Base-by-base conservation (phyloP, 2,797 vertebrate genomes). In the Parotocinclus haroldoi region DNA sequence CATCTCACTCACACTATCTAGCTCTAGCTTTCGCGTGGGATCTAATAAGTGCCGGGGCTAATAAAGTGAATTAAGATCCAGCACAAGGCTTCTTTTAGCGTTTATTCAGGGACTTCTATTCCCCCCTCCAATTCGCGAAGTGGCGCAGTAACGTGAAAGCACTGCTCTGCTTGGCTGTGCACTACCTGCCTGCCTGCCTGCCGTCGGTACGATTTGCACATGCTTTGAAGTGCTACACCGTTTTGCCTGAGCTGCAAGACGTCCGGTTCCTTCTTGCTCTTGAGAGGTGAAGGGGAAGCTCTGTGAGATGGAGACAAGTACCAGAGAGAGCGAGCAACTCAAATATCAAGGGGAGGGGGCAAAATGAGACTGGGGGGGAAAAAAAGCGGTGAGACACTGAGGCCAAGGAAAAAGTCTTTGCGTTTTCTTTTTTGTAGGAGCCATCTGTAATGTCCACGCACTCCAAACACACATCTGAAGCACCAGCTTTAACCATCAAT, bases 401-500 rank as follows among this genome's bases (percentile, higher is more conserved):
- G 63, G 58, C 37, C 19, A 45, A 53, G 9, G 0, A n/a, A n/a
- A n/a, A n/a, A n/a, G 1, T 40, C 42, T 70, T 68, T 71, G 7
- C 10, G 62, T 38, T 59, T 66, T 48, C 56, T 38, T 8, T 63
- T 64, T 58, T 27, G 9, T 80, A 84, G 84, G 81, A 82, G 58
- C 80, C 83, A 83, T 80, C 82, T 85, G 81, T 83, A 87, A 82
- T 80, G 86, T 87, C 71, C 86, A 71, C 86, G 88, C 86, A 85
- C 89, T 89, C 87, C 86, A 83, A n/a, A n/a, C n/a, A n/a, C n/a
- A n/a, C n/a, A n/a, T n/a, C n/a, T 88, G 88, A 92, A 88, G 84
- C 84, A 86, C 87, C 87, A 89, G 86, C 18, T 89, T n/a, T 84
- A 88, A 81, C 90, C 88, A 93, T 95, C 91, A 92, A 92, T 94